These are phyloP conservation scores for Gymnosoma rotundatum DNA, from an alignment of 2,888 invertebrate genomes.

Conservation along the genomic window DNA sequence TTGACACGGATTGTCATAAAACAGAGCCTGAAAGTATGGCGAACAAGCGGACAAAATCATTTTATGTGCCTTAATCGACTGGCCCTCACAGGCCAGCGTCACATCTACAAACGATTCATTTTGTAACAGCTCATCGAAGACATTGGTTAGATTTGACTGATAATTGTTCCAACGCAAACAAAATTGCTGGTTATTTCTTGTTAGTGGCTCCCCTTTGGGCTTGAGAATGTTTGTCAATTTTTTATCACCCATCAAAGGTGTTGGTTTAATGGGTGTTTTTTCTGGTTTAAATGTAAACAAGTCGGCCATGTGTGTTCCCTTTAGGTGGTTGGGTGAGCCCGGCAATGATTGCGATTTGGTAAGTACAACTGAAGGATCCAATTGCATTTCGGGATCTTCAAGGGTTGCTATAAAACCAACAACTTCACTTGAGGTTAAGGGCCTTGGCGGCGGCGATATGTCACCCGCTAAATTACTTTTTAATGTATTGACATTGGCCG, in stretches of 20 bases:
- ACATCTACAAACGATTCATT: conserved; percentile 96
- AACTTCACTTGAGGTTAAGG: conserved; percentile 78
- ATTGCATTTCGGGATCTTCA: conserved; percentile 74
- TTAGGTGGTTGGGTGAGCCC: conserved; percentile 77
- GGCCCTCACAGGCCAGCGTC: conserved; percentile 94
- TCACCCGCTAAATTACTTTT: conserved; percentile 64
- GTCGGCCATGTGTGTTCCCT: conserved; percentile 72
- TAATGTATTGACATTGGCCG: conserved; percentile 32
- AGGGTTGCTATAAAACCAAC: conserved; percentile 74
- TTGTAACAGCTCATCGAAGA: conserved; percentile 92
- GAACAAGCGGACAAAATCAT: conserved; percentile 96
- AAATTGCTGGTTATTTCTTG: conserved; percentile 86
- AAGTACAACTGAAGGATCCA: conserved; percentile 74
- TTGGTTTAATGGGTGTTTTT: conserved; percentile 42
- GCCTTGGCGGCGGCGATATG: conserved; percentile 79
- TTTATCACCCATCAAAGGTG: conserved; percentile 15
- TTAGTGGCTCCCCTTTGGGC: conserved; percentile 21
- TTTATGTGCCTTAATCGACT: conserved; percentile 95
- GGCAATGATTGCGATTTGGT: conserved; percentile 80
- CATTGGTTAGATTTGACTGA: conserved; percentile 92
- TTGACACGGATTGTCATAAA: conserved; percentile 96
- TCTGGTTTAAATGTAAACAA: conserved; percentile 76
- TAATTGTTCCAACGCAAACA: conserved; percentile 97
- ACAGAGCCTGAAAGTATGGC: conserved; percentile 94
- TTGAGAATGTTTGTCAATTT: conserved; percentile 41